A percentile compares a stretch with the other conserved stretches of the same genome.
Conservation (phyloP, 1,140 invertebrate species). For the Callitettix versicolor region DNA sequence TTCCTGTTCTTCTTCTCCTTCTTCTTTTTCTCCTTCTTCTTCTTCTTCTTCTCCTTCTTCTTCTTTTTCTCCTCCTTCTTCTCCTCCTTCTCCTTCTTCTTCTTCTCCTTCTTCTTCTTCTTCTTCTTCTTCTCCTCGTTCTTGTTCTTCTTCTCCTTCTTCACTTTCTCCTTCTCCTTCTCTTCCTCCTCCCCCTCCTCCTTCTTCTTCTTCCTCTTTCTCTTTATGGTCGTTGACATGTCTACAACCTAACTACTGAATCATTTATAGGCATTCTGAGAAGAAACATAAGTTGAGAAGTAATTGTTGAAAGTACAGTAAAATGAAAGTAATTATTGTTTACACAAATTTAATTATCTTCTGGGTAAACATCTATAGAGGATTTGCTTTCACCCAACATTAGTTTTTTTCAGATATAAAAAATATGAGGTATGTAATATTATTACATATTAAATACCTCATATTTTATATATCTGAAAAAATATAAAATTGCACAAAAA, state of each 20-base stretch:
- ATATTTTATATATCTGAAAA: too few species aligned
- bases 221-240: background rate
- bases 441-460: too few species aligned
- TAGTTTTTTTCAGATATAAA: too few species aligned
- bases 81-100: background rate
- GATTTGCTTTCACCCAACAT: too few species aligned
- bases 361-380: too few species aligned
- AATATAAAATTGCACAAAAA: too few species aligned
- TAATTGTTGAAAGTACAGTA: background rate
- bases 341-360: too few species aligned
- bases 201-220: background rate
- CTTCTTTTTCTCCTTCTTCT: background rate
- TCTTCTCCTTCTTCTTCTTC: background rate
- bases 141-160: background rate
- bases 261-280: background rate
- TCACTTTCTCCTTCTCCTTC: background rate
- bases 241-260: background rate
- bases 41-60: background rate
- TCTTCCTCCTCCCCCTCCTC: background rate
- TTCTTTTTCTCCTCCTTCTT: background rate
- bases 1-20: too few species aligned
- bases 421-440: too few species aligned
- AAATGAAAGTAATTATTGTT: too few species aligned
- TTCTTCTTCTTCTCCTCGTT: background rate
- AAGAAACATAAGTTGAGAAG: background rate